Percentiles rank a stretch among this genome's conserved stretches.
These are phyloP conservation scores for Leucopsar rothschildi DNA, from an alignment of 2,113 vertebrate genomes.

Conservation along the genomic window DNA sequence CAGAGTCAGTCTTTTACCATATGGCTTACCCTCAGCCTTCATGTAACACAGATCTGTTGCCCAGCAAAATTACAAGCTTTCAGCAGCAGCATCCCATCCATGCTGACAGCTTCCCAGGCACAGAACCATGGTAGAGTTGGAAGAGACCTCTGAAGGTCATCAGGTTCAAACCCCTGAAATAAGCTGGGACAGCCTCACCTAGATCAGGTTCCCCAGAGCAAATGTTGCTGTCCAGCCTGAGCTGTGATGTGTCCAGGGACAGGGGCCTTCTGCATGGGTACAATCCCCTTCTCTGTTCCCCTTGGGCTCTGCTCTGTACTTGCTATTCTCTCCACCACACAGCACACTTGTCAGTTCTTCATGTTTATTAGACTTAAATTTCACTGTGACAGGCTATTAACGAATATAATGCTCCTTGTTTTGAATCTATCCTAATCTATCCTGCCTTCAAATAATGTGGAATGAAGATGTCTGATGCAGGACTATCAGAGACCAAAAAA, in stretches of 20 bases:
- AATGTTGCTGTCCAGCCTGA: background rate
- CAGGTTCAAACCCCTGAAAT: background rate
- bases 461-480: background rate
- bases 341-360: background rate
- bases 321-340: background rate
- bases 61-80: background rate
- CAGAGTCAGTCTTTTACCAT: background rate
- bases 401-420: background rate
- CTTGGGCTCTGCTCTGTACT: background rate
- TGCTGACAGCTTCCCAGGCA: background rate
- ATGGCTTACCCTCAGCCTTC: background rate
- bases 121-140: accelerated
- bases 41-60: background rate
- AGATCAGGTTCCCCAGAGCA: background rate
- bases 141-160: background rate
- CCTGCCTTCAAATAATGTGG: background rate
- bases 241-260: background rate
- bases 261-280: background rate
- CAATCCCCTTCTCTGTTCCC: background rate
- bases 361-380: background rate
- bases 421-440: background rate
- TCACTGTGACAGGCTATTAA: background rate
- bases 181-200: background rate
- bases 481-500: background rate
- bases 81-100: background rate